Evolutionary conservation across 2,113 vertebrate genomes (phyloP).

Genomic region (Labrus mixtus): DNA sequence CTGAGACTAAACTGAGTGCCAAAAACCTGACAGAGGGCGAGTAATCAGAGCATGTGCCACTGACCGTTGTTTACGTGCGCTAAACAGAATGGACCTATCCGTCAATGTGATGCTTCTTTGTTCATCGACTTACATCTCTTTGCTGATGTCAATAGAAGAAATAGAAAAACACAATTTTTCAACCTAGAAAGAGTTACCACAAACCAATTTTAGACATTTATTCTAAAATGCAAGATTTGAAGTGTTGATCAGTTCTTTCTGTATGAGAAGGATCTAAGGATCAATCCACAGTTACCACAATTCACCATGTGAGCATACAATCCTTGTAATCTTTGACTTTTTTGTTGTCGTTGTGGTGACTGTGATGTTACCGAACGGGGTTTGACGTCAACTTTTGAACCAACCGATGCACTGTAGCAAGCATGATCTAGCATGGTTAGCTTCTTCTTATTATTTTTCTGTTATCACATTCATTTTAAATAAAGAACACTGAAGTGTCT

Average conservation of each 20-base stretch:
- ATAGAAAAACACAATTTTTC: no score
- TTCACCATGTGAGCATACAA: conserved; percentile 20
- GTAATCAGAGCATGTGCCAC: conserved; percentile 52
- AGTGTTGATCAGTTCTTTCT: neutral
- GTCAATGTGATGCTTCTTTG: conserved; percentile 23
- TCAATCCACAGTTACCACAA: conserved; percentile 12
- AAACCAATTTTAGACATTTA: no score
- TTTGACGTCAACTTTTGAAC: conserved; percentile 27
- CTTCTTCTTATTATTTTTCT: neutral
- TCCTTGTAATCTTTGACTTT: neutral
- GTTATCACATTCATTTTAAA: neutral
- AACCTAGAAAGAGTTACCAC: neutral
- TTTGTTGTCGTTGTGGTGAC: neutral
- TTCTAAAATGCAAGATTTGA: no score
- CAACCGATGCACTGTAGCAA: neutral
- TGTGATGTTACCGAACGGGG: neutral
- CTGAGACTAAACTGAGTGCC: conserved; percentile 52
- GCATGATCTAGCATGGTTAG: neutral
- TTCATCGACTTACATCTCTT: neutral
- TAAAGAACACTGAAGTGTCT: no score
- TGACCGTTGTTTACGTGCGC: conserved; percentile 55
- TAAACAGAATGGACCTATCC: conserved; percentile 39
- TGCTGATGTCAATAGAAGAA: neutral
- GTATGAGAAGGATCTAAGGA: neutral
- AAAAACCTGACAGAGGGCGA: conserved; percentile 55